Evolutionary conservation across 2,113 vertebrate species (phyloP), one percentile per base, ranked within the genome.

Genomic region (Rhynchomys soricoides): DNA sequence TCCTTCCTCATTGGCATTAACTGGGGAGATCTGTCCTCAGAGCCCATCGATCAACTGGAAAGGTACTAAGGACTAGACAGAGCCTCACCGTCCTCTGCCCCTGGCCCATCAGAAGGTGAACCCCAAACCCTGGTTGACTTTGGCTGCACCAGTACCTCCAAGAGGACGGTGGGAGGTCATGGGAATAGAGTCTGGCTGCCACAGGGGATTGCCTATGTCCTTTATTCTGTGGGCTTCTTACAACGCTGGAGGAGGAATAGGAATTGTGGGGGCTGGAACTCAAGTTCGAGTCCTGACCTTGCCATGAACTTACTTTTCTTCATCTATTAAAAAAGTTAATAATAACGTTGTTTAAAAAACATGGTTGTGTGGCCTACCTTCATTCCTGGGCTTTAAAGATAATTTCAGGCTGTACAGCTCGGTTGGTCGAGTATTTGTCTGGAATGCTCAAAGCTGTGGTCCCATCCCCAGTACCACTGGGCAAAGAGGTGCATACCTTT

Each of bases 111-210:
- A 6, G 29, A 50, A 31, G 16, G 12, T 19, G 8, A 62, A 2
- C 59, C 57, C 52, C 34, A 29, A 15, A 19, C 15, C n/a, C 57
- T 11, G 34, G 55, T 40, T 37, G 55, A 11, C 31, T 12, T 0
- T 0, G 3, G 73, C 31, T 2, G 1, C 43, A 8, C 17, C 0
- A 0, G 0, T 0, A 7, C 6, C 62, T 74, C 3, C 5, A 0
- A 4, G 4, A 8, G 24, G 31, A 7, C 1, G 31, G 0, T 1
- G 24, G 7, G 5, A 34, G 40, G 59, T 22, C 3, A 9, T 2
- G 13, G 37, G 26, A 45, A 10, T 2, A 48, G 5, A 0, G 0
- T 37, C 59, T n/a, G 5, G 4, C 17, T 22, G 34, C 81, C 0
- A 0, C 40, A 0, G 19, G 15, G 29, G 17, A 2, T 3, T 86